Evolutionary conservation across 2,888 invertebrate species (phyloP).

Genomic region (Neelides folsomi): DNA sequence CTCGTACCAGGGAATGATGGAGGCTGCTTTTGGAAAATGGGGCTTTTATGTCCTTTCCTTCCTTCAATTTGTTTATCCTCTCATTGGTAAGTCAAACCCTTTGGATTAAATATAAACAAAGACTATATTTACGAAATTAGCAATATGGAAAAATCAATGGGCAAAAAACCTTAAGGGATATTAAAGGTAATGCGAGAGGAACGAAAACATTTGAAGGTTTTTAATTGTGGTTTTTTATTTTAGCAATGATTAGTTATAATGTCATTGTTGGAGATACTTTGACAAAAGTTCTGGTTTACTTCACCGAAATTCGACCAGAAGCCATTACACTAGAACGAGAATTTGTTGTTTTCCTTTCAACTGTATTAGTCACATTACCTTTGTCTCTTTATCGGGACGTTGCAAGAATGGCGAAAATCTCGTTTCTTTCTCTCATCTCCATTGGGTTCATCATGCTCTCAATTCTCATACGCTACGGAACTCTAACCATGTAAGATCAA

Average conservation of each 20-base stretch:
- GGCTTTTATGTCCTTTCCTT: slow-evolving; percentile 62
- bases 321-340: slow-evolving; percentile 50
- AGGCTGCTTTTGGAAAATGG: slow-evolving; percentile 62
- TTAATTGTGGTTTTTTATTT: slow-evolving; percentile 33
- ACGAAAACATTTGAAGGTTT: neutral
- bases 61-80: slow-evolving; percentile 69
- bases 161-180: neutral
- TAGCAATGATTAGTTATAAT: slow-evolving; percentile 79
- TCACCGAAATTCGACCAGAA: slow-evolving; percentile 46
- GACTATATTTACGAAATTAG: neutral
- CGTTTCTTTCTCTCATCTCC: slow-evolving; percentile 54
- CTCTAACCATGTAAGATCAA: slow-evolving; percentile 50
- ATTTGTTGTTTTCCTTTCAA: slow-evolving; percentile 56
- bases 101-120: neutral
- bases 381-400: slow-evolving; percentile 66
- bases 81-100: slow-evolving; percentile 50
- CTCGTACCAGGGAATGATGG: slow-evolving; percentile 61
- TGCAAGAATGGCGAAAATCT: slow-evolving; percentile 53
- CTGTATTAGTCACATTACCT: slow-evolving; percentile 60
- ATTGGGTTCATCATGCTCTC: slow-evolving; percentile 58
- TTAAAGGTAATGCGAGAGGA: neutral
- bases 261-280: slow-evolving; percentile 74
- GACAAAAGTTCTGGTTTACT: slow-evolving; percentile 62
- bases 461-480: slow-evolving; percentile 48
- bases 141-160: neutral